A percentile compares a stretch with the other conserved stretches of the same genome.
These are phyloP conservation scores for Clinocottus analis DNA, from an alignment of 2,113 vertebrate genomes.

Conservation along the genomic window DNA sequence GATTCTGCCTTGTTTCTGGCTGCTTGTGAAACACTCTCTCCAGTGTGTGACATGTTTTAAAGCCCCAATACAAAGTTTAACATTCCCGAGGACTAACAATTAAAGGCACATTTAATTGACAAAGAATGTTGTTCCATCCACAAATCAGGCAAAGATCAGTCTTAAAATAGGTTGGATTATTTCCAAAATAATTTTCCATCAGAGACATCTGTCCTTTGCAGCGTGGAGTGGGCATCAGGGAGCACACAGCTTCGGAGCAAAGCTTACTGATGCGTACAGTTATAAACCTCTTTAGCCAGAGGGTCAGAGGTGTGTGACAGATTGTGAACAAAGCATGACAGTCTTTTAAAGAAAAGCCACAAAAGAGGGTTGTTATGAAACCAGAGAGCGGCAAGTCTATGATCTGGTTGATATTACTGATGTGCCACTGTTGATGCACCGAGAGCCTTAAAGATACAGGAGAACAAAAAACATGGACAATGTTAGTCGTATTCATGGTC, in stretches of 20 bases:
- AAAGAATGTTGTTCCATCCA: not conserved
- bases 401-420: not conserved
- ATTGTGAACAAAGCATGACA: slow-evolving; percentile 33
- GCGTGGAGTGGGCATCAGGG: slow-evolving; percentile 37
- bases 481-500: slow-evolving; percentile 1
- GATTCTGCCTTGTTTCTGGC: slow-evolving; percentile 20
- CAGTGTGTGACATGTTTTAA: not conserved
- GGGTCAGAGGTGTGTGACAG: slow-evolving; percentile 37
- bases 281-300: slow-evolving; percentile 55
- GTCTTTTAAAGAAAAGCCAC: slow-evolving; percentile 17
- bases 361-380: slow-evolving; percentile 9
- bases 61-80: slow-evolving; percentile 4
- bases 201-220: slow-evolving; percentile 43
- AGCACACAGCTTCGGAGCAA: slow-evolving; percentile 43
- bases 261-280: slow-evolving; percentile 45
- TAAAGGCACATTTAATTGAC: not conserved
- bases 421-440: not conserved
- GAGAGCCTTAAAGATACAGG: not conserved
- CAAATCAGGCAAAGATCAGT: slow-evolving; percentile 18
- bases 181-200: slow-evolving; percentile 46
- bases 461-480: not conserved
- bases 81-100: not conserved
- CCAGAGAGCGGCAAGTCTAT: not conserved
- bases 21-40: slow-evolving; percentile 13
- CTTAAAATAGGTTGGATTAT: slow-evolving; percentile 53